phyloP scores from a whole-genome alignment of 2,797 vertebrate genomes.

The Argentina silus region DNA sequence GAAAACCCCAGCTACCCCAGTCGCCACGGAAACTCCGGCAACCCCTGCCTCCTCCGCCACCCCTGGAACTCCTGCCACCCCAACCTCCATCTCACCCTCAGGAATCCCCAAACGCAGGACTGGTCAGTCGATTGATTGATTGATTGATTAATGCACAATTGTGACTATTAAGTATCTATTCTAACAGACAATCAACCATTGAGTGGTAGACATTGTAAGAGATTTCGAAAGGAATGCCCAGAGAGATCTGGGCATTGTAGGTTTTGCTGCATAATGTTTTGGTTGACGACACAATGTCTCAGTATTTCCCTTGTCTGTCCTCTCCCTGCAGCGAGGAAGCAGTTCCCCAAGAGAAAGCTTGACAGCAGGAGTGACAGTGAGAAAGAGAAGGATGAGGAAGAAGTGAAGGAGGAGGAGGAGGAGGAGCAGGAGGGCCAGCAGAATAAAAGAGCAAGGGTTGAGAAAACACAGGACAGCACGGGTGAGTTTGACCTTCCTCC shows the following conservation, averaged over 20 bases:
- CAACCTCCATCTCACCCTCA: constrained; percentile 61
- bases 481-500: constrained; percentile 53
- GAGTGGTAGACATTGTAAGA: no score
- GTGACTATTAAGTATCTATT: no score
- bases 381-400: constrained; percentile 59
- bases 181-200: no score
- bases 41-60: constrained; percentile 46
- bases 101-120: constrained; percentile 84
- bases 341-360: constrained; percentile 85
- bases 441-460: constrained; percentile 53
- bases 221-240: no score
- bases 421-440: constrained; percentile 18
- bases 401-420: constrained; percentile 5
- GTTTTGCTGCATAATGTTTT: no score
- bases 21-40: constrained; percentile 43
- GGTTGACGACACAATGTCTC: no score
- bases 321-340: constrained; percentile 83
- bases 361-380: constrained; percentile 58
- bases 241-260: no score
- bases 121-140: constrained; percentile 66
- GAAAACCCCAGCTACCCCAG: constrained; percentile 3
- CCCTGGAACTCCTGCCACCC: constrained; percentile 26
- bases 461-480: constrained; percentile 48
- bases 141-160: no score
- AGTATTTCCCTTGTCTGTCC: neutral